Conservation (phyloP, 2,888 invertebrate genomes). For the Holacanthella duospinosa region DNA sequence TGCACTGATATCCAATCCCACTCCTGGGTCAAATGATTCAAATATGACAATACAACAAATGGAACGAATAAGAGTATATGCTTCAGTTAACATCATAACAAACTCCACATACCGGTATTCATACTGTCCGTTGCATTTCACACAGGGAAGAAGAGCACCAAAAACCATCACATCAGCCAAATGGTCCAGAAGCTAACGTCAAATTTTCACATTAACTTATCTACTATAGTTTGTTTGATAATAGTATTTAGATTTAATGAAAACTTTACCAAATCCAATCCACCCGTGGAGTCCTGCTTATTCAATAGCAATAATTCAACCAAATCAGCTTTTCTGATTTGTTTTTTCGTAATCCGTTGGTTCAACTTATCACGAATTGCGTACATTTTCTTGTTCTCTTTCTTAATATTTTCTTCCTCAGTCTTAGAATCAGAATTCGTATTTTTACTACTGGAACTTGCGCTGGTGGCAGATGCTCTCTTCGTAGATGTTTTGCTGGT, state of each 20-base stretch:
- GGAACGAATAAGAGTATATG: not conserved
- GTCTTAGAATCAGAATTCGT: too few species aligned
- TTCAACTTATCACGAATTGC: slow-evolving; percentile 55
- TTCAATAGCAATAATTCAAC: slow-evolving; percentile 58
- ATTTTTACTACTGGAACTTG: too few species aligned
- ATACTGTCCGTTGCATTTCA: slow-evolving; percentile 65
- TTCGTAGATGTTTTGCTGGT: too few species aligned
- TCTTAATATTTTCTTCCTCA: slow-evolving; percentile 52
- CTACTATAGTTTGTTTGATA: not conserved
- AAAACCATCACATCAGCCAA: slow-evolving; percentile 79
- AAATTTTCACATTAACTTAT: slow-evolving; percentile 10
- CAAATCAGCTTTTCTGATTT: slow-evolving; percentile 54
- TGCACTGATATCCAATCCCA: slow-evolving; percentile 72
- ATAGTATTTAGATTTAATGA: too few species aligned
- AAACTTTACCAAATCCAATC: slow-evolving; percentile 55
- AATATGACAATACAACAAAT: not conserved
- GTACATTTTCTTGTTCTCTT: slow-evolving; percentile 63
- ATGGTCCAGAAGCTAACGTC: slow-evolving; percentile 58
- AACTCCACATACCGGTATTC: slow-evolving; percentile 44
- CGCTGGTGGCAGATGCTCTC: slow-evolving; percentile 12
- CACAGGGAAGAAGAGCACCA: slow-evolving; percentile 67
- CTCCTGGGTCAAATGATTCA: slow-evolving; percentile 41
- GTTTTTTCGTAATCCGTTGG: slow-evolving; percentile 32
- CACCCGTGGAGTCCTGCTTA: slow-evolving; percentile 56
- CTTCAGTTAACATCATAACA: not conserved